Conservation (phyloP, 2,797 vertebrate genomes). For the Apogon talboti region DNA sequence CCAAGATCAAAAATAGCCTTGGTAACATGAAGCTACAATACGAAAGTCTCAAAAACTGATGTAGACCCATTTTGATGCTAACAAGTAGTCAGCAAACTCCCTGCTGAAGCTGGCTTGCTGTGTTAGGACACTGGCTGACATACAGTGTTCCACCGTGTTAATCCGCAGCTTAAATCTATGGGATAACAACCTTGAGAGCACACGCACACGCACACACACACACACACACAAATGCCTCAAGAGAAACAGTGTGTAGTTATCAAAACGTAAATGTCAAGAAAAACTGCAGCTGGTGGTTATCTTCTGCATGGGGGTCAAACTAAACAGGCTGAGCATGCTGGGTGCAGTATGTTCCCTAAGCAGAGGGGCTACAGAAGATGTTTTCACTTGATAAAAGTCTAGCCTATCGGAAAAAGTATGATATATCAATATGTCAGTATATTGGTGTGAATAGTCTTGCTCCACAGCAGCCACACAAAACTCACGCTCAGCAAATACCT, state of each 20-base stretch:
- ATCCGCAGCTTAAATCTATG: conserved; percentile 71
- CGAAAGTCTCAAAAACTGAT: neutral
- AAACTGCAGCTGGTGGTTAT: neutral
- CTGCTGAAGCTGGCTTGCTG: conserved; percentile 13
- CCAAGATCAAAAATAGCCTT: too few species aligned
- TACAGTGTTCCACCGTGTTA: conserved; percentile 49
- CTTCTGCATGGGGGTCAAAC: conserved; percentile 31
- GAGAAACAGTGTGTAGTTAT: conserved; percentile 21
- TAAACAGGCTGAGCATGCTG: conserved; percentile 7
- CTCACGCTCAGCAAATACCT: conserved; percentile 65
- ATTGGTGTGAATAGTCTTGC: neutral
- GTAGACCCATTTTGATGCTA: too few species aligned
- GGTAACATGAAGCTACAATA: neutral
- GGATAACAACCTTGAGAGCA: conserved; percentile 52
- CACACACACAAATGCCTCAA: conserved; percentile 8
- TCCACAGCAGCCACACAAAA: conserved; percentile 27
- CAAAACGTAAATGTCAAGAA: conserved; percentile 17
- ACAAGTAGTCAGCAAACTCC: neutral
- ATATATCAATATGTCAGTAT: conserved; percentile 3
- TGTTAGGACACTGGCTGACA: conserved; percentile 33
- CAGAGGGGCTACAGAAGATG: neutral
- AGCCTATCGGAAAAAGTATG: conserved; percentile 1
- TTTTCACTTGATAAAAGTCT: conserved; percentile 49
- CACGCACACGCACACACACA: conserved; percentile 12
- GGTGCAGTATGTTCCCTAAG: neutral